Evolutionary conservation across 23 tunicate genomes (phyloP).

Genomic region (Oikopleura albicans): DNA sequence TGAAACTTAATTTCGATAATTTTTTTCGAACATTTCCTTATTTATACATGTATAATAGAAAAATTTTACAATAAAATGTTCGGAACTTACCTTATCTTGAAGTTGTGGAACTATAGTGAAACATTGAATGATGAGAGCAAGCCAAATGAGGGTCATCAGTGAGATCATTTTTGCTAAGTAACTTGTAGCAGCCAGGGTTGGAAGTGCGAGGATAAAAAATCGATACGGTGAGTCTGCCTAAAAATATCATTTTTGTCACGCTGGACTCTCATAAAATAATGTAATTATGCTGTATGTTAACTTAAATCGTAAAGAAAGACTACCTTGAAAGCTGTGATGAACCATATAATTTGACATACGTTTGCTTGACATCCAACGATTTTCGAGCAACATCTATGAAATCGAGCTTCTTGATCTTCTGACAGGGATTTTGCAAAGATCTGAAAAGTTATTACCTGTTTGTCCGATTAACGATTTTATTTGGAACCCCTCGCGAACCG

Average conservation of each 20-base stretch:
- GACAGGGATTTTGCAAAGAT: background rate
- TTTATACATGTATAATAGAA: too few species aligned
- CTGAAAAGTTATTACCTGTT: too few species aligned
- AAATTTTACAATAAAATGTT: too few species aligned
- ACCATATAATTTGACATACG: too few species aligned
- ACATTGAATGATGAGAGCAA: background rate
- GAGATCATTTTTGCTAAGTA: background rate
- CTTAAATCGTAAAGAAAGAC: background rate
- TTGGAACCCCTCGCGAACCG: too few species aligned
- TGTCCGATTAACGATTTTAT: too few species aligned
- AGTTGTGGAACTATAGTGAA: background rate
- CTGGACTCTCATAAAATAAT: too few species aligned
- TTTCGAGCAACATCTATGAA: background rate
- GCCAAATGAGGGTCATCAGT: background rate
- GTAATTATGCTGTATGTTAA: background rate
- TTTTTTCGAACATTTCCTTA: too few species aligned
- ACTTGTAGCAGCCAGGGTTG: background rate
- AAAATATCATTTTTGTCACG: too few species aligned
- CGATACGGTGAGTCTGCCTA: background rate
- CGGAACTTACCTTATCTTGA: background rate
- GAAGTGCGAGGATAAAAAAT: background rate
- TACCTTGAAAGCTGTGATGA: background rate
- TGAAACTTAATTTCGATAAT: too few species aligned
- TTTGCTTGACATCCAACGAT: background rate
- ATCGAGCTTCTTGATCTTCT: background rate